phyloP scores from a whole-genome alignment of 2,113 vertebrate species.

The Bubalus kerabau region DNA sequence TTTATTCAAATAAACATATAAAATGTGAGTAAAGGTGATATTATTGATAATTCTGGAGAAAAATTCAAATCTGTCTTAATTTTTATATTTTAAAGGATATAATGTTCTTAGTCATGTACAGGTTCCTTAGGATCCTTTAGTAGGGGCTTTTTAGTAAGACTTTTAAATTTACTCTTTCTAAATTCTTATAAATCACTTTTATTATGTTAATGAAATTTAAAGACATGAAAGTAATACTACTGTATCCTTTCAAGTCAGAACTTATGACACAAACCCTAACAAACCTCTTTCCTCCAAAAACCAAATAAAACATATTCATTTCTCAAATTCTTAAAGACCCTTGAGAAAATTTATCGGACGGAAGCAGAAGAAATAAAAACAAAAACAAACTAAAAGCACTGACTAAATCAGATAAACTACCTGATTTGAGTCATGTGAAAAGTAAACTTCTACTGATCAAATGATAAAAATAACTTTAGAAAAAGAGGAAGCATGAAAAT shows the following conservation, averaged over 20 bases:
- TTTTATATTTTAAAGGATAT: background rate
- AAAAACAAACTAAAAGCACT: background rate
- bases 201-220: background rate
- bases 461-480: background rate
- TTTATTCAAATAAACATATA: background rate
- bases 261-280: background rate
- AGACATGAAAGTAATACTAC: background rate
- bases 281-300: background rate
- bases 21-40: background rate
- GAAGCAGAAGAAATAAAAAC: background rate
- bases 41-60: background rate
- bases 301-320: background rate
- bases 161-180: background rate
- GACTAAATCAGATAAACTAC: background rate
- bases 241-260: background rate
- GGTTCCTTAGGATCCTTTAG: background rate
- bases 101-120: background rate
- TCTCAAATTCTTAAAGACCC: background rate
- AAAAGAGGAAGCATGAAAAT: background rate
- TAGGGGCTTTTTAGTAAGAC: background rate
- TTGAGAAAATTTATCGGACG: background rate
- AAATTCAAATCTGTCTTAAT: background rate
- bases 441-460: background rate
- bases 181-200: background rate
- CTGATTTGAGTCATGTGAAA: background rate